Conservation (phyloP, 2,888 invertebrate genomes). For the Tridacna gigas region DNA sequence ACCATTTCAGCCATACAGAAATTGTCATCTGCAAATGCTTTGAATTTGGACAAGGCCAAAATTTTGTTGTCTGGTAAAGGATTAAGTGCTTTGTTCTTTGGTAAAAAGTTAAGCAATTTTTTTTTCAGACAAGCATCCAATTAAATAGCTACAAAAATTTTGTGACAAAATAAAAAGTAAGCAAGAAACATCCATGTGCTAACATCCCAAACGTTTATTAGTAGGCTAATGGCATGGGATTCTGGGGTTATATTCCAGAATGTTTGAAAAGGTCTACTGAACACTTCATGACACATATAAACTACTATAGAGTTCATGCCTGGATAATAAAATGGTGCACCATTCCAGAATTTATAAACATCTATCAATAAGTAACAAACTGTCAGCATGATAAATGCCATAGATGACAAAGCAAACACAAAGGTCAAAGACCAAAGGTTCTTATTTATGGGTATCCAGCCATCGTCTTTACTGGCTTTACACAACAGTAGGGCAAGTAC, state of each 20-base stretch:
- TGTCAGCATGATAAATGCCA: constrained; percentile 91
- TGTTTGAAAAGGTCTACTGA: constrained; percentile 51
- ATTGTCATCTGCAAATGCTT: too few relatives aligned
- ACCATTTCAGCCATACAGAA: too few relatives aligned
- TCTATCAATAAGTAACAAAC: constrained; percentile 92
- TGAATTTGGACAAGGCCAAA: too few relatives aligned
- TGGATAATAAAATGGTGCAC: constrained; percentile 94
- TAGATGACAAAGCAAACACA: constrained; percentile 92
- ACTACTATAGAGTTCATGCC: constrained; percentile 95
- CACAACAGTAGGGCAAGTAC: constrained; percentile 70
- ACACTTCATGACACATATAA: constrained; percentile 93
- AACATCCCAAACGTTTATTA: constrained; percentile 91
- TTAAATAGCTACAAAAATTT: constrained; percentile 87
- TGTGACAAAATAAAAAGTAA: constrained; percentile 90
- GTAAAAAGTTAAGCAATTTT: too few relatives aligned
- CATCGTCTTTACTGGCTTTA: constrained; percentile 88
- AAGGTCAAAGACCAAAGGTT: constrained; percentile 97
- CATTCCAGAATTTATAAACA: constrained; percentile 90
- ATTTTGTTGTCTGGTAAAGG: too few relatives aligned
- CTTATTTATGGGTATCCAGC: constrained; percentile 95
- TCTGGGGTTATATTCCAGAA: constrained; percentile 81
- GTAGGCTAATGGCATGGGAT: constrained; percentile 89
- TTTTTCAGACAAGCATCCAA: too few relatives aligned
- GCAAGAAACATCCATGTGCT: constrained; percentile 91
- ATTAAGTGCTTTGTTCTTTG: too few relatives aligned